phyloP scores from a whole-genome alignment of 23 tunicate species.

The Oikopleura dioica region DNA sequence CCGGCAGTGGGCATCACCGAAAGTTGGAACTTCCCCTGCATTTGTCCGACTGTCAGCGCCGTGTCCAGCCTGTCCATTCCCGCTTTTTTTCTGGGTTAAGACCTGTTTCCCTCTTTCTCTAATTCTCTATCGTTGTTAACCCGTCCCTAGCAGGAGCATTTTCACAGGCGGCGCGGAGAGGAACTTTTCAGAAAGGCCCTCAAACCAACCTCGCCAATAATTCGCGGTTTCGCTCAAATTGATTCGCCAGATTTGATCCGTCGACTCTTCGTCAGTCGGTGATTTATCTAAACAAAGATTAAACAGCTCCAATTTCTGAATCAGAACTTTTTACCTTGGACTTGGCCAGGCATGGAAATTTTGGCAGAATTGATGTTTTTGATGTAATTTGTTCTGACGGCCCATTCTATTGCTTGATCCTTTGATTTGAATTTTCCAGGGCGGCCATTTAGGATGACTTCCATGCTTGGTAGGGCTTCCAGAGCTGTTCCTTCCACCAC shows the following conservation, averaged over 20 bases:
- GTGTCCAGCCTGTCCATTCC: conserved; percentile 53
- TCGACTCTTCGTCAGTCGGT: too few species aligned
- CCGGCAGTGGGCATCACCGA: conserved; percentile 39
- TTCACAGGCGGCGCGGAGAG: conserved; percentile 41
- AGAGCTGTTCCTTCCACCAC: conserved; percentile 63
- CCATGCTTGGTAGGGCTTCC: conserved; percentile 25
- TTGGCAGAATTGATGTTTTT: conserved; percentile 64
- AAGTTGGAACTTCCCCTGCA: conserved; percentile 21
- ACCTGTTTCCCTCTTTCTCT: too few species aligned
- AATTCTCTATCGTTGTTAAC: too few species aligned
- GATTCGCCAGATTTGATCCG: conserved; percentile 47
- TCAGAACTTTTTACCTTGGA: too few species aligned
- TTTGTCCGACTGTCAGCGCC: conserved; percentile 61
- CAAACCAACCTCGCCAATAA: conserved; percentile 88
- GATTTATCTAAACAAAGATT: too few species aligned
- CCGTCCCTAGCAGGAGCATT: conserved; percentile 40
- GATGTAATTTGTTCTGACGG: conserved; percentile 46
- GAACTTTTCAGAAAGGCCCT: conserved; percentile 38
- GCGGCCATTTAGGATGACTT: conserved; percentile 24
- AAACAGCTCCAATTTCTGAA: too few species aligned
- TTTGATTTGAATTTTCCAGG: conserved; percentile 27
- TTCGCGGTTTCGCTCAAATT: conserved; percentile 29
- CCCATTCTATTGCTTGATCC: conserved; percentile 78
- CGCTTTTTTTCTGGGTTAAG: too few species aligned
- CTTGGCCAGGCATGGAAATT: conserved; percentile 72